Base-by-base conservation (phyloP, 1,140 invertebrate genomes). In the Aphidius gifuensis region DNA sequence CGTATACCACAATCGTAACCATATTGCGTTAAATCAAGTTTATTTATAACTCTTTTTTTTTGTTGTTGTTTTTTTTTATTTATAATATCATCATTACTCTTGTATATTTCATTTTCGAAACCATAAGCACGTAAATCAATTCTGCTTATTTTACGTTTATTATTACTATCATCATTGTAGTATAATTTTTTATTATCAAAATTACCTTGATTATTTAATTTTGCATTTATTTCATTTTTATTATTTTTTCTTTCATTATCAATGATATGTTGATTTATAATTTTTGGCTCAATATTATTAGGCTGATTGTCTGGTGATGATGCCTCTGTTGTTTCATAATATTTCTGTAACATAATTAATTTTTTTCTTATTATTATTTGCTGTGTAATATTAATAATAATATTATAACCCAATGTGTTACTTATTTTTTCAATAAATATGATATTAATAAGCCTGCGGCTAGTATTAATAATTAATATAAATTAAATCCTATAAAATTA, bases 91-190 rank as follows among this genome's bases (percentile, higher is more conserved):
- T 60, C 61, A 11, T 51, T 66, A 5, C 60, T 64, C 7, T 60
- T 66, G 21, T 61, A 64, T 44, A 75, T 69, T 49, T 76, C 70
- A 51, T 75, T 74, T 39, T 70, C 70, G 44, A 80, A 80, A 1
- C 75, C 76, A 42, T 78, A 80, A 21, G 76, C 71, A 45, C 75
- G 74, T 32, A 80, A 51, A 43, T 80, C 72, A 38, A 80, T 74
- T 16, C 69, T 64, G 9, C 68, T 65, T 9, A 80, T 74, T 2
- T 68, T 71, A 38, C 67, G 67, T 4, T 67, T 45, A 40, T 66
- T 69, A 0, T 74, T 69, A 6, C 69, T 61, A 1, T 66, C 68
- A 0, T 74, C 69, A 6, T 71, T 62, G 1, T 63, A 50, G 60
- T 66, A 62, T 23, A 51, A 9, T 46, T 55, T 40, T 57, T 54